Evolutionary conservation across 2,888 invertebrate species (phyloP), one percentile per base, ranked within the genome.

Genomic region (Papilio elwesi): DNA sequence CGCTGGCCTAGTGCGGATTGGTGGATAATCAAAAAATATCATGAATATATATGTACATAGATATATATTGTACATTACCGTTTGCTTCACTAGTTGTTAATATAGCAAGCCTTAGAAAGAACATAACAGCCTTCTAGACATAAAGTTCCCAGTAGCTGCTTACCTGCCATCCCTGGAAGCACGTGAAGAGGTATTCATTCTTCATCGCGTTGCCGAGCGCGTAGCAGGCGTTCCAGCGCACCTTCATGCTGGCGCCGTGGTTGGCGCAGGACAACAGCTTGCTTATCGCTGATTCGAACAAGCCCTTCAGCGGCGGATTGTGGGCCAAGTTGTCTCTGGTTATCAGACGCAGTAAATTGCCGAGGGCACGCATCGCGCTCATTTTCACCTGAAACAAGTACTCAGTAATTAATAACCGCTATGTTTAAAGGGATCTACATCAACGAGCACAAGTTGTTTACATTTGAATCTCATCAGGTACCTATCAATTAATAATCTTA

Each of bases 221-320:
- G 85, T 98, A 97, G 86, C 98, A 98, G 0, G 98, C 96, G 88
- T 98, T 98, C 98, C 98, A 98, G 69, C 97, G 95, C 52, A 98
- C 97, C 93, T 98, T 98, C 95, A 98, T 97, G 85, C 96, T 96
- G 67, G 95, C 95, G 47, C 96, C 96, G 52, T 95, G 94, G 10
- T 94, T 95, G 16, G 97, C 95, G 85, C 96, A 96, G 78, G 96
- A 95, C 69, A 97, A 91, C 62, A 98, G 92, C 79, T 95, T 95
- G 77, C 92, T 90, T 75, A 97, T 95, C 5, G 96, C 96, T 0
- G 87, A 85, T 78, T 95, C 94, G 71, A 95, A 93, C 68, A 95
- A 88, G 52, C 92, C 88, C 76, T 92, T 94, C 78, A 95, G 91
- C 78, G 94, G 91, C 16, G 87, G 79, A 70, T 94, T 87, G 51